Evolutionary conservation across 2,113 vertebrate genomes (phyloP).

Genomic region (Aptenodytes patagonicus): DNA sequence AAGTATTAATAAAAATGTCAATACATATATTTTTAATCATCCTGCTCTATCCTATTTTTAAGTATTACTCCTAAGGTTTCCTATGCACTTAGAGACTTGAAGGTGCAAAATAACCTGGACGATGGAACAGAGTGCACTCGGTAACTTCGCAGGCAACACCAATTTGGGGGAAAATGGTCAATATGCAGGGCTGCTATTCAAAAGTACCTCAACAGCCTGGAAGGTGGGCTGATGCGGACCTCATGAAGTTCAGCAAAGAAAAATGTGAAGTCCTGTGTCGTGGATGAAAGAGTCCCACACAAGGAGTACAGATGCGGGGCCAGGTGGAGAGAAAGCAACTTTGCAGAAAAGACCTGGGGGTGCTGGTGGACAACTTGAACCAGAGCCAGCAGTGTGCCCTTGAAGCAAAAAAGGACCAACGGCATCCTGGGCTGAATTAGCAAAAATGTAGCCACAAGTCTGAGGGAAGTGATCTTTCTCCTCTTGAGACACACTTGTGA

Average conservation of each 20-base stretch:
- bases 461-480: background rate
- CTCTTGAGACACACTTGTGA: background rate
- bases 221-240: background rate
- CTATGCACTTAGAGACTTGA: background rate
- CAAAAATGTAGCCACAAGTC: background rate
- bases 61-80: background rate
- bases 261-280: background rate
- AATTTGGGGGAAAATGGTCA: background rate
- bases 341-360: background rate
- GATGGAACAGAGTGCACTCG: background rate
- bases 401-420: background rate
- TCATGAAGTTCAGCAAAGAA: background rate
- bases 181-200: background rate
- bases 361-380: background rate
- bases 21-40: background rate
- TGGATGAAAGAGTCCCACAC: background rate
- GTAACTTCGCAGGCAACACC: background rate
- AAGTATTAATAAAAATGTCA: background rate
- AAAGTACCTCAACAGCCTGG: background rate
- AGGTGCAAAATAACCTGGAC: background rate
- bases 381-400: background rate
- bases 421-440: background rate
- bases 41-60: background rate
- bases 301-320: background rate
- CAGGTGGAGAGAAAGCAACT: background rate